Evolutionary conservation across 2,888 invertebrate species (phyloP), one percentile per base, ranked within the genome.

Genomic region (Brenthis hecate): DNA sequence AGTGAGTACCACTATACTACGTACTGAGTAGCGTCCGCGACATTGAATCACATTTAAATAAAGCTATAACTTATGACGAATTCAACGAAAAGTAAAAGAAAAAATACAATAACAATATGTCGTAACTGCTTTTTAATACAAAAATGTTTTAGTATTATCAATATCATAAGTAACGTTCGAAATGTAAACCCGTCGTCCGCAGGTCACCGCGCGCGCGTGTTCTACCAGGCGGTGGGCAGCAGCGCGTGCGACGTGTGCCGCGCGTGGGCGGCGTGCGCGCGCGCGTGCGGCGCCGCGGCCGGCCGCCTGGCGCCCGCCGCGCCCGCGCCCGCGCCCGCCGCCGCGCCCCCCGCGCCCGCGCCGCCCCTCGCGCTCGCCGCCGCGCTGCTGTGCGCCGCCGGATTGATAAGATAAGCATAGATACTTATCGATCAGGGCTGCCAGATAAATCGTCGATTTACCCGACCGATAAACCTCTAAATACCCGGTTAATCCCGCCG

Each of bases 211-310:
- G 97, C 97, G 1, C 94, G 97, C 75, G 95, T 96, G 76, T 98
- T 98, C 88, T 98, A 97, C 88, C 94, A 95, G 73, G 94, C 96
- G 4, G 93, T 94, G 60, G 88, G 92, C 71, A 94, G 96, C 50
- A 95, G 95, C 1, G 91, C 96, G 19, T 98, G 97, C 85, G 97
- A 97, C 88, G 96, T 97, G 80, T 98, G 98, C 81, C 96, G 97
- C 77, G 81, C 80, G 74, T 92, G 92, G 91, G 77, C 76, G 74
- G 87, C 92, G 51, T 92, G 92, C 76, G 82, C 82, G 16, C 83
- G 84, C 72, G 90, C 89, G 6, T 92, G 92, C 76, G 92, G 92
- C 56, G 72, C 86, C 2, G 74, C 84, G 13, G 81, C 82, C 11
- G 76, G 81, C 56, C 91, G 83, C 71, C 61, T 14, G 58, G 76